Conservation (phyloP, 2,888 invertebrate species). For the Alcis repandata region DNA sequence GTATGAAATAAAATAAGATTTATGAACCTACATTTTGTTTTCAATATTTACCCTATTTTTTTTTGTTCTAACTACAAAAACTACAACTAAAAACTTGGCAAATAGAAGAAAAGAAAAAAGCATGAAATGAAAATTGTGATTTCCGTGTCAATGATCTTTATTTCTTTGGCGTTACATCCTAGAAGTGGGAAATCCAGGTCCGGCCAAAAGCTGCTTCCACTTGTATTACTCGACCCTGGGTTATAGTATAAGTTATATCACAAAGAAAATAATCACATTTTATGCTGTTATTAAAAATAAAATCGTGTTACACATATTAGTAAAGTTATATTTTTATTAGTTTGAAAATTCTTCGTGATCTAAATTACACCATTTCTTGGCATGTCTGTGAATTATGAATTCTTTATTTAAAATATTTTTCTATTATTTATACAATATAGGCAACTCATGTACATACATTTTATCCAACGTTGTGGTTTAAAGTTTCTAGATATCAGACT, state of each 20-base stretch:
- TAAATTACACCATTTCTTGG: neutral
- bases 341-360: conserved; percentile 5
- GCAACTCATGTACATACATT: neutral
- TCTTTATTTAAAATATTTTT: conserved; percentile 5
- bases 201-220: conserved; percentile 28
- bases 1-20: conserved; percentile 22
- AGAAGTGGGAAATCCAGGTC: conserved; percentile 38
- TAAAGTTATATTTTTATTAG: conserved; percentile 12
- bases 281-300: conserved; percentile 30
- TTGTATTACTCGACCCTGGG: conserved; percentile 22
- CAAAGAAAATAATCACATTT: conserved; percentile 51
- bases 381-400: neutral
- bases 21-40: neutral
- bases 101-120: too few species aligned
- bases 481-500: too few species aligned
- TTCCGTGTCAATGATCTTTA: conserved; percentile 66
- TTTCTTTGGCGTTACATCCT: conserved; percentile 74
- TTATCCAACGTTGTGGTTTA: neutral
- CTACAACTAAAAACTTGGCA: too few species aligned
- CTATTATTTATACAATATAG: conserved; percentile 12
- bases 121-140: conserved; percentile 41
- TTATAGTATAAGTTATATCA: conserved; percentile 48
- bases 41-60: neutral
- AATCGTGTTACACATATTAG: conserved; percentile 29
- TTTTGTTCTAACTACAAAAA: too few species aligned